A percentile compares a stretch with the other conserved stretches of the same genome.
Conservation (phyloP, 2,113 vertebrate genomes). For the Oriolus oriolus region DNA sequence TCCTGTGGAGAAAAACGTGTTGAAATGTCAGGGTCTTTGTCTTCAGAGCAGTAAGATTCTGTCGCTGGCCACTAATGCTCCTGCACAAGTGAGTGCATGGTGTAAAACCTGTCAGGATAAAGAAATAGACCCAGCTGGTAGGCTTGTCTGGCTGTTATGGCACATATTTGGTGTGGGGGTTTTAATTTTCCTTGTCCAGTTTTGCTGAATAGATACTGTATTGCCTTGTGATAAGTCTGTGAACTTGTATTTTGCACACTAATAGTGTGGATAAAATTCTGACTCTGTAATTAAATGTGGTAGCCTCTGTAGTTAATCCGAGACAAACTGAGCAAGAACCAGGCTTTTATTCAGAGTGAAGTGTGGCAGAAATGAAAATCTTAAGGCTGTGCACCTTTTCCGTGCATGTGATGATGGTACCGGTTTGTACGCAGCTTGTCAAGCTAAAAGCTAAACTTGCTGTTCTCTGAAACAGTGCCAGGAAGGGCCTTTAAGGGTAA, state of each 20-base stretch:
- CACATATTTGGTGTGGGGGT: not conserved
- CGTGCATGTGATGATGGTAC: not conserved
- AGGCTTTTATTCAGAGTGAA: not conserved
- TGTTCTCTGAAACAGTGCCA: not conserved
- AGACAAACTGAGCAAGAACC: not conserved
- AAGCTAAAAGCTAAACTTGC: not conserved
- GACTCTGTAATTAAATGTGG: not conserved
- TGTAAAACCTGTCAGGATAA: not conserved
- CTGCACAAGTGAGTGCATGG: not conserved
- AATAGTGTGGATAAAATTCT: not conserved
- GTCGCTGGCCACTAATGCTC: not conserved
- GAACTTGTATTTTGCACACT: not conserved
- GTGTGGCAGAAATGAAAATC: not conserved
- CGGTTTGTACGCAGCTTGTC: not conserved
- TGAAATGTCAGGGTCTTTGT: not conserved
- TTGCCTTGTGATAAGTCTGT: not conserved
- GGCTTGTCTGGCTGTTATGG: not conserved
- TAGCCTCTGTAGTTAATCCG: not conserved
- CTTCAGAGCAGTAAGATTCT: not conserved
- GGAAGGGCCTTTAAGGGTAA: not conserved
- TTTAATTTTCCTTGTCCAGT: not conserved
- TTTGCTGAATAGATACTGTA: not conserved
- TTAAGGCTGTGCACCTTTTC: not conserved
- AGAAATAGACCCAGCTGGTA: not conserved
- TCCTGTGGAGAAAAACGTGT: not conserved